Percentiles rank a stretch among this genome's conserved stretches.
These are phyloP conservation scores for Calliscelio sp. DNA, from an alignment of 2,888 invertebrate species.

Conservation along the genomic window DNA sequence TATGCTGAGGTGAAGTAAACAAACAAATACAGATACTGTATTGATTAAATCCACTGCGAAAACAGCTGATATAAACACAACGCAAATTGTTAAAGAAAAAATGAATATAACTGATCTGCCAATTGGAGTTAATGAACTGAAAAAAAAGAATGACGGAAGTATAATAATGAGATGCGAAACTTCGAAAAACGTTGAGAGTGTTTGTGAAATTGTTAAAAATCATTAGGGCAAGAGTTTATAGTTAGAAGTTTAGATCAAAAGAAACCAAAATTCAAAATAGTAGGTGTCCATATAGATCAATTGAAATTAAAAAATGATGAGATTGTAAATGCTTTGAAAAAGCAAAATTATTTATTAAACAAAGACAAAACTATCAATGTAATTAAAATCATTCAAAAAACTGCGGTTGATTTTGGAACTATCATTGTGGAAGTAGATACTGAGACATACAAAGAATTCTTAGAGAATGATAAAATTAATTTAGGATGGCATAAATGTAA, in stretches of 20 bases:
- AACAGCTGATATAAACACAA: neutral
- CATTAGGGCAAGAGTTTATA: slow-evolving; percentile 13
- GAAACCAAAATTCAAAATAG: slow-evolving; percentile 27
- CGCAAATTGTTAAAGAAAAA: slow-evolving; percentile 7
- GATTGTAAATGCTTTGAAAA: slow-evolving; percentile 24
- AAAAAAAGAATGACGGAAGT: neutral
- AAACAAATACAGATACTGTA: neutral
- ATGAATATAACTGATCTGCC: slow-evolving; percentile 11
- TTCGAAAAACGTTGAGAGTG: neutral
- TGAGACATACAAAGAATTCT: neutral
- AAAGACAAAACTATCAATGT: neutral
- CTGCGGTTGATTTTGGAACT: neutral
- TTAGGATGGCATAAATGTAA: slow-evolving; percentile 1
- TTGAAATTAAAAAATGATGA: neutral
- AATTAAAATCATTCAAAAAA: neutral
- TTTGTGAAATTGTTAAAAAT: neutral
- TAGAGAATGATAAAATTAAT: neutral
- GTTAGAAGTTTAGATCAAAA: neutral
- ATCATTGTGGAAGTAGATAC: neutral
- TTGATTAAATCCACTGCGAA: neutral
- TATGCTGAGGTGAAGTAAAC: neutral
- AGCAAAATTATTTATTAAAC: slow-evolving; percentile 18
- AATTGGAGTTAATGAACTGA: neutral
- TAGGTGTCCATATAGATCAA: slow-evolving; percentile 11
- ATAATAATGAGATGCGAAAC: slow-evolving; percentile 11